These are phyloP conservation scores for Axea sp. DNA, from an alignment of 2,888 invertebrate species.

Conservation along the genomic window DNA sequence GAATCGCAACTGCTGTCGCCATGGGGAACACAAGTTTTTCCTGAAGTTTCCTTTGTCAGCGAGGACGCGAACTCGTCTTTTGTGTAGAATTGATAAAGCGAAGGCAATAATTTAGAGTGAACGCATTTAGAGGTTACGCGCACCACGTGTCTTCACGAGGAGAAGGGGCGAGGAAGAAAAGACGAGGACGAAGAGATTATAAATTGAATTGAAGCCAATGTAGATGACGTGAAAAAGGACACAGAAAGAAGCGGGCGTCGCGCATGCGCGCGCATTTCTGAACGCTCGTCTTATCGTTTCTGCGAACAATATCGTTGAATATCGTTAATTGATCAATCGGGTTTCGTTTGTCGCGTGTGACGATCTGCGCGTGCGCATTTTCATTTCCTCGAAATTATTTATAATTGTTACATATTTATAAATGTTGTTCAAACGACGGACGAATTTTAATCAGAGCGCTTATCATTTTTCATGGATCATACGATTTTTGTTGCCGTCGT, in stretches of 20 bases:
- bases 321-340: constrained; percentile 36
- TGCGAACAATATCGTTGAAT: constrained; percentile 24
- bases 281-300: constrained; percentile 5
- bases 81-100: constrained; percentile 50
- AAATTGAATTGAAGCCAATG: constrained; percentile 59
- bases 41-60: constrained; percentile 31
- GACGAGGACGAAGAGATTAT: constrained; percentile 57
- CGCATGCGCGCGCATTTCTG: constrained; percentile 25
- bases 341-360: constrained; percentile 3
- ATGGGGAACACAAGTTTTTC: constrained; percentile 6
- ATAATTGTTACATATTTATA: no score
- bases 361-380: constrained; percentile 1
- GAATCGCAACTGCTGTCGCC: neutral
- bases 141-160: constrained; percentile 53
- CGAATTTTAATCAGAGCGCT: no score
- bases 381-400: no score
- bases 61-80: constrained; percentile 28
- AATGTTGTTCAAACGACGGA: no score
- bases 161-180: constrained; percentile 14
- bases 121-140: constrained; percentile 56
- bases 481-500: no score
- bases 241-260: constrained; percentile 4
- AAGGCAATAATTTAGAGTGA: constrained; percentile 55
- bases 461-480: no score
- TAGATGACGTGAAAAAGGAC: constrained; percentile 42